Conservation (phyloP, 2,888 invertebrate species). For the Pterobdella sp. region DNA sequence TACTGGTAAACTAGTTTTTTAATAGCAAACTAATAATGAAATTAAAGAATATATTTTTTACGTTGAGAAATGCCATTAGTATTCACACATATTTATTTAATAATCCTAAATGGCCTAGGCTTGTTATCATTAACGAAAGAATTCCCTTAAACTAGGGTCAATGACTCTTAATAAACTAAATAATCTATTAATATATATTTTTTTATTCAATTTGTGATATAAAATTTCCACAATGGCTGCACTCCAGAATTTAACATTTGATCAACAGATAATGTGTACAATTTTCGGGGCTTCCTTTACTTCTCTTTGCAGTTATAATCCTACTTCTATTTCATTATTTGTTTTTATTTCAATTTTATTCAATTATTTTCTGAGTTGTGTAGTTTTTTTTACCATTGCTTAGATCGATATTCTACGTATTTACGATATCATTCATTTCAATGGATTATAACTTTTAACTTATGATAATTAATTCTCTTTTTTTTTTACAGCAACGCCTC, state of each 20-base stretch:
- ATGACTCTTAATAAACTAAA: background rate
- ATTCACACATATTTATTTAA: too few species aligned
- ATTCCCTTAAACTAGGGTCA: too few species aligned
- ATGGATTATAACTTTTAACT: background rate
- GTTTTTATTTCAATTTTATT: background rate
- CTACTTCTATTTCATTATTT: background rate
- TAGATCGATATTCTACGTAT: background rate
- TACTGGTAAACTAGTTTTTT: too few species aligned
- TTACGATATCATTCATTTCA: background rate
- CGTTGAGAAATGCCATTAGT: too few species aligned
- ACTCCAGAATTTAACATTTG: conserved; percentile 21
- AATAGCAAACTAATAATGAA: too few species aligned
- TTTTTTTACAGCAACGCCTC: conserved; percentile 74
- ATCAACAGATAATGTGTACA: conserved; percentile 33
- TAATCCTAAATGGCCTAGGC: too few species aligned
- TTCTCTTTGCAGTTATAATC: conserved; percentile 27
- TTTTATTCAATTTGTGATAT: background rate
- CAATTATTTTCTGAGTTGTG: background rate
- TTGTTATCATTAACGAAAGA: too few species aligned
- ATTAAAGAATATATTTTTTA: too few species aligned
- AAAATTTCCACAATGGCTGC: background rate
- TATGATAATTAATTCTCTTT: background rate
- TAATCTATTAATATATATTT: background rate
- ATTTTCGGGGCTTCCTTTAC: conserved; percentile 30
- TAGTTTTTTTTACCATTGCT: conserved; percentile 1